Conservation (phyloP, 2,888 invertebrate genomes). For the Luperina testacea region DNA sequence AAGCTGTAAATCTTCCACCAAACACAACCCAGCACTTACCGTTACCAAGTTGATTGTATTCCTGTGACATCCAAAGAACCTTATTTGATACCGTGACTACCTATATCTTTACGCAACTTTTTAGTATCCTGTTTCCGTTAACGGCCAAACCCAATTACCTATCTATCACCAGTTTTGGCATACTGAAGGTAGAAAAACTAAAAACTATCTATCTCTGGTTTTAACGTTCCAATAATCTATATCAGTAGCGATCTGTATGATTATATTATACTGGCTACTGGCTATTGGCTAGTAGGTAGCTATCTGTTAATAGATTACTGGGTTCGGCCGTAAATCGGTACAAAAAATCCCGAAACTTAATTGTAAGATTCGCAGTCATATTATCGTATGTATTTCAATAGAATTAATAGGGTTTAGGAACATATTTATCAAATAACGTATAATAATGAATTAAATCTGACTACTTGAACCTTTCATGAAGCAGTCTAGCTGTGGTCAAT, state of each 20-base stretch:
- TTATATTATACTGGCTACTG: background rate
- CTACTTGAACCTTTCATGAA: slow-evolving; percentile 30
- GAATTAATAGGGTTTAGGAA: slow-evolving; percentile 47
- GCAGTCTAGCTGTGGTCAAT: slow-evolving; percentile 50
- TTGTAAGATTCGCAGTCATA: slow-evolving; percentile 42
- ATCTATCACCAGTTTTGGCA: background rate
- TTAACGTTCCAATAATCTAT: background rate
- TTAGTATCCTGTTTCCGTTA: background rate
- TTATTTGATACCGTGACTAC: slow-evolving; percentile 14
- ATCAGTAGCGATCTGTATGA: background rate
- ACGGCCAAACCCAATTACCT: background rate
- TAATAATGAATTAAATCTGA: slow-evolving; percentile 47
- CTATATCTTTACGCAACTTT: background rate
- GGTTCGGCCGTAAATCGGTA: background rate
- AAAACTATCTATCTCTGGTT: background rate
- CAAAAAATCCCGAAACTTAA: slow-evolving; percentile 12
- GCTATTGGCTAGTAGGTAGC: background rate
- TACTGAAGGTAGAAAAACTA: background rate
- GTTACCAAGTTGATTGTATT: slow-evolving; percentile 43
- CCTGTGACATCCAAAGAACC: background rate
- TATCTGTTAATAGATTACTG: background rate
- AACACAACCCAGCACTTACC: slow-evolving; percentile 15
- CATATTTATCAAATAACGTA: slow-evolving; percentile 49
- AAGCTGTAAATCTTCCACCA: slow-evolving; percentile 91
- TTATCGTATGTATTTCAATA: slow-evolving; percentile 56